Evolutionary conservation across 2,888 invertebrate genomes (phyloP).

Genomic region (Trisateles emortualis): DNA sequence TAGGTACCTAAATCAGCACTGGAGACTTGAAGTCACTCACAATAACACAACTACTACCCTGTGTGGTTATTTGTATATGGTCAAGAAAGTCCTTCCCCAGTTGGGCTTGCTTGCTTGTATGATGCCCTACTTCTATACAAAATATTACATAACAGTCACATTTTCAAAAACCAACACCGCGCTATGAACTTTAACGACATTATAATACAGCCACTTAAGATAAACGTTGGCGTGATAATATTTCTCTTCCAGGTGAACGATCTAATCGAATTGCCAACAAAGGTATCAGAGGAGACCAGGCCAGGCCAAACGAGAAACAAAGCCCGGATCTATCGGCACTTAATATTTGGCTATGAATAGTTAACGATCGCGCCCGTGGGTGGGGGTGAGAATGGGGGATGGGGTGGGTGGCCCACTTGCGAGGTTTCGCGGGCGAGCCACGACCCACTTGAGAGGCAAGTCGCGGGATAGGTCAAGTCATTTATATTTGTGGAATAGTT

Average conservation of each 20-base stretch:
- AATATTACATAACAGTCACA: too few relatives aligned
- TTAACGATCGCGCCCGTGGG: slow-evolving; percentile 1
- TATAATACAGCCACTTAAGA: too few relatives aligned
- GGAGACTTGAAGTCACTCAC: too few relatives aligned
- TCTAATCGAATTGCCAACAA: neutral
- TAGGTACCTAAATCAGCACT: too few relatives aligned
- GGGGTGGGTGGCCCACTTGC: neutral
- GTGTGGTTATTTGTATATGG: too few relatives aligned
- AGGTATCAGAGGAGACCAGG: neutral
- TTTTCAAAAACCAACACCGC: too few relatives aligned
- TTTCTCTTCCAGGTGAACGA: neutral
- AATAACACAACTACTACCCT: too few relatives aligned
- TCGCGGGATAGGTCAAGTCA: slow-evolving; percentile 11
- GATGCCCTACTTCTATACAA: too few relatives aligned
- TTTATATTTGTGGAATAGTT: slow-evolving; percentile 6
- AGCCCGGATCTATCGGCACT: slow-evolving; percentile 5
- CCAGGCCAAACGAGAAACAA: slow-evolving; percentile 1
- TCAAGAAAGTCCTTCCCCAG: too few relatives aligned
- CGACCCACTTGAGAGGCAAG: slow-evolving; percentile 9
- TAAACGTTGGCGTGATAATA: neutral
- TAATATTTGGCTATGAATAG: slow-evolving; percentile 13
- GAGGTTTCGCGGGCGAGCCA: neutral
- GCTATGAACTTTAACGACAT: too few relatives aligned
- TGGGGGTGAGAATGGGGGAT: neutral
- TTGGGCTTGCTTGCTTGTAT: too few relatives aligned